Evolutionary conservation across 2,888 invertebrate genomes (phyloP).

Genomic region (Drosophila diplacantha): DNA sequence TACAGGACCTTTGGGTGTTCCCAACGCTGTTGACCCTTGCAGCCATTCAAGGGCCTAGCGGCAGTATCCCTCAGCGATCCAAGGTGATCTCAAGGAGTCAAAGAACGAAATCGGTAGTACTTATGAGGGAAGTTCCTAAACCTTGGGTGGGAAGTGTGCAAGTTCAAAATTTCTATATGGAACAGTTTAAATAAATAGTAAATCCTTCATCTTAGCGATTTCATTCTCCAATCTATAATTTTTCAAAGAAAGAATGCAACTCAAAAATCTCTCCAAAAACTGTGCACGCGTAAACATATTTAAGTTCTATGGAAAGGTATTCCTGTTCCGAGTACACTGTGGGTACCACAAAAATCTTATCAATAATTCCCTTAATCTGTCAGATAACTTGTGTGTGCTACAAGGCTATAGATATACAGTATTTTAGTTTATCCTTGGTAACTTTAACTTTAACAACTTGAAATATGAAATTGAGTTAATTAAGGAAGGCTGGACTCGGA

Average conservation of each 20-base stretch:
- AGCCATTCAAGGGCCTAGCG: conserved; percentile 78
- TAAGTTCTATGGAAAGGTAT: conserved; percentile 13
- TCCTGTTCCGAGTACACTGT: conserved; percentile 14
- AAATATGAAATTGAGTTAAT: conserved; percentile 69
- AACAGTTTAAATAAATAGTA: neutral
- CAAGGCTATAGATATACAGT: conserved; percentile 18
- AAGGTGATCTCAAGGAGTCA: conserved; percentile 36
- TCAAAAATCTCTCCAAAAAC: neutral
- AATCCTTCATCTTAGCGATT: conserved; percentile 24
- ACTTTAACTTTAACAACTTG: conserved; percentile 34
- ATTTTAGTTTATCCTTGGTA: conserved; percentile 5
- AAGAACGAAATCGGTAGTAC: conserved; percentile 29
- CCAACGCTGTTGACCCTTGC: conserved; percentile 74
- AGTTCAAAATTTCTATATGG: neutral
- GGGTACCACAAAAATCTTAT: conserved; percentile 15
- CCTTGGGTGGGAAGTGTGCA: conserved; percentile 24
- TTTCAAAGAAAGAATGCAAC: neutral
- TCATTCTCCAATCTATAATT: conserved; percentile 1
- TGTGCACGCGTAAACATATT: conserved; percentile 38
- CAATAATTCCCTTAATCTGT: conserved; percentile 71
- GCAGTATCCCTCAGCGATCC: conserved; percentile 56
- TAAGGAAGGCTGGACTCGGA: conserved; percentile 57
- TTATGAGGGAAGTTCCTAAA: conserved; percentile 13
- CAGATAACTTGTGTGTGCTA: conserved; percentile 62
- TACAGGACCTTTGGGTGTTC: conserved; percentile 44